These are phyloP conservation scores for Sisor rabdophorus DNA, from an alignment of 2,113 vertebrate genomes.

Conservation along the genomic window DNA sequence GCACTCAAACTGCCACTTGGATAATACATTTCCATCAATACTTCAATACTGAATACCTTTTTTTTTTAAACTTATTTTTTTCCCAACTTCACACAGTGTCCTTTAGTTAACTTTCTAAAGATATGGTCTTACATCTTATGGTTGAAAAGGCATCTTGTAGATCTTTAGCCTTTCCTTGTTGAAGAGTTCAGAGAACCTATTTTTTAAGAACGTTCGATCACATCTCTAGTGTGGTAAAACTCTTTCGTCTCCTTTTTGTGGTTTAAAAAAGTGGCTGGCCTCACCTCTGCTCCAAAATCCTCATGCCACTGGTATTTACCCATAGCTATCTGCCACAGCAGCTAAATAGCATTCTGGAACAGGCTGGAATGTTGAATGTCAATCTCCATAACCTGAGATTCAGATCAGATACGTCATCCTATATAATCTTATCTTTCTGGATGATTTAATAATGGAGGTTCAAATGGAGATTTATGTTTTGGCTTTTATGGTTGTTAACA, in stretches of 20 bases:
- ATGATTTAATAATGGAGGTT: constrained; percentile 27
- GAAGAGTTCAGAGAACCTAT: constrained; percentile 1
- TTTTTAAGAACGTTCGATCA: background rate
- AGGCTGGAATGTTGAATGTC: constrained; percentile 76
- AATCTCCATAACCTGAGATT: constrained; percentile 59
- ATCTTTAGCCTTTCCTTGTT: constrained; percentile 27
- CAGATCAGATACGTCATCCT: constrained; percentile 19
- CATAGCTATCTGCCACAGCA: constrained; percentile 78
- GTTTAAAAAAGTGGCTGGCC: constrained; percentile 66
- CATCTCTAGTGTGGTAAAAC: constrained; percentile 16
- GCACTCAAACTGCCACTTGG: constrained; percentile 79
- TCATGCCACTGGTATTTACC: constrained; percentile 82
- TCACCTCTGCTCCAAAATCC: constrained; percentile 79
- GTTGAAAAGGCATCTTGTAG: background rate
- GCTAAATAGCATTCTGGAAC: constrained; percentile 85
- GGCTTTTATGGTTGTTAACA: background rate
- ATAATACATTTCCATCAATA: constrained; percentile 70
- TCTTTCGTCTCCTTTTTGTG: constrained; percentile 35
- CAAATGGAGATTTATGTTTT: background rate
- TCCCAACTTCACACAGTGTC: constrained; percentile 9
- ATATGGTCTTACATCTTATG: background rate
- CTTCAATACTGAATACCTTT: background rate
- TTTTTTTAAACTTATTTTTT: background rate
- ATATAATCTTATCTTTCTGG: constrained; percentile 32
- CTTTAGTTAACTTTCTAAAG: background rate